A percentile compares a stretch with the other conserved stretches of the same genome.
phyloP scores from a whole-genome alignment of 2,113 vertebrate species.

The Menura novaehollandiae region DNA sequence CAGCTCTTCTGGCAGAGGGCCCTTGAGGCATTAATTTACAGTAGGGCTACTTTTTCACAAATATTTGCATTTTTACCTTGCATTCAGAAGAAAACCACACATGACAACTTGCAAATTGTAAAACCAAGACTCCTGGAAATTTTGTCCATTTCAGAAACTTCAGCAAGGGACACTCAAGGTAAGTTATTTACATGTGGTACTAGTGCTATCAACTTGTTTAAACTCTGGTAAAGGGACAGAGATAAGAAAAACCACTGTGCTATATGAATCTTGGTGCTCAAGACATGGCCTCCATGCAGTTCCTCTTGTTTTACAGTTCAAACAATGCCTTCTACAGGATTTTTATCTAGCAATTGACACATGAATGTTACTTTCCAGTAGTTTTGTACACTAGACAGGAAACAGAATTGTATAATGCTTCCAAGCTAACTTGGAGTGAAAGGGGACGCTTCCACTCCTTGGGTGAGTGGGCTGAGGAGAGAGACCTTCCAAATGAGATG shows the following conservation, averaged over 20 bases:
- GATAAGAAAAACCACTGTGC: neutral
- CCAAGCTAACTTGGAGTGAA: neutral
- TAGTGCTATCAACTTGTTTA: neutral
- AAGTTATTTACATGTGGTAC: neutral
- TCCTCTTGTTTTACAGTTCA: neutral
- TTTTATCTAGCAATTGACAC: neutral
- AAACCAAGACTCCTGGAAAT: neutral
- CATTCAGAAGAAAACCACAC: neutral
- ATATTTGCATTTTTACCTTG: neutral
- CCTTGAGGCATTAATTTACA: neutral
- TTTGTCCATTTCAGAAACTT: neutral
- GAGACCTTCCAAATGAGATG: neutral
- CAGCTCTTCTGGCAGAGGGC: neutral
- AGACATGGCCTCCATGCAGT: neutral
- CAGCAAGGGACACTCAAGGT: neutral
- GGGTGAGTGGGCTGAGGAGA: neutral
- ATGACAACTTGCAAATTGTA: neutral
- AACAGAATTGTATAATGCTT: neutral
- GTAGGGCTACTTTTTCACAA: neutral
- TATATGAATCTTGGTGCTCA: accelerated
- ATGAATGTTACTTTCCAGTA: neutral
- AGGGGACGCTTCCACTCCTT: neutral
- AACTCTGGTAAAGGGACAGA: neutral
- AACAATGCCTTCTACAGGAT: neutral
- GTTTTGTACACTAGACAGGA: neutral